Evolutionary conservation across 2,888 invertebrate species (phyloP).

Genomic region (Octodonta nipae): DNA sequence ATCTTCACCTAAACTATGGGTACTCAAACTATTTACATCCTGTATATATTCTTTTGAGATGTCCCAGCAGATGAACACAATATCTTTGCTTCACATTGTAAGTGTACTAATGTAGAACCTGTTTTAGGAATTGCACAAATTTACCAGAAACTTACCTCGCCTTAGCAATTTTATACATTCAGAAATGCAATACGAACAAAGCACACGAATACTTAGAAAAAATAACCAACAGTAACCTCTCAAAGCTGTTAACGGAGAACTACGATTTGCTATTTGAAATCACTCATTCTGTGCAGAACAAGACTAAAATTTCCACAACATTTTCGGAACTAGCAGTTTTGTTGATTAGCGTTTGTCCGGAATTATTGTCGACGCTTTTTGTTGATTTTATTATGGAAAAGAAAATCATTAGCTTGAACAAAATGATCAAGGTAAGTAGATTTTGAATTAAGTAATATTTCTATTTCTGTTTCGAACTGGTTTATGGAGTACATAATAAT

Average conservation of each 20-base stretch:
- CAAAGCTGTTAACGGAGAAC: constrained; percentile 34
- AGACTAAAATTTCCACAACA: constrained; percentile 32
- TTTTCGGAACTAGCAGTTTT: constrained; percentile 44
- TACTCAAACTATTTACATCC: too few species aligned
- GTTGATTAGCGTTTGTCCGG: constrained; percentile 38
- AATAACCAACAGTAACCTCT: constrained; percentile 33
- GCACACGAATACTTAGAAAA: constrained; percentile 37
- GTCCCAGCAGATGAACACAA: too few species aligned
- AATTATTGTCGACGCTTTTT: constrained; percentile 37
- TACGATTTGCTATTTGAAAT: constrained; percentile 42
- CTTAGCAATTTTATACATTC: constrained; percentile 39
- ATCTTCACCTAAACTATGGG: too few species aligned
- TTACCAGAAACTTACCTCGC: constrained; percentile 34
- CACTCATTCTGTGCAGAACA: constrained; percentile 25
- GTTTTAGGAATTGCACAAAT: too few species aligned
- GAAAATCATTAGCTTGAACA: constrained; percentile 33
- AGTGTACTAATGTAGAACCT: too few species aligned
- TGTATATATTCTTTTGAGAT: too few species aligned
- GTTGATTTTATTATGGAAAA: constrained; percentile 36
- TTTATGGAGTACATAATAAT: too few species aligned
- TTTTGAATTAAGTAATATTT: not conserved
- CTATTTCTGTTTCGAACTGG: not conserved
- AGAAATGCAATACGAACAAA: constrained; percentile 38
- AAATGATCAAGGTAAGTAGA: constrained; percentile 29
- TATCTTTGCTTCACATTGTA: too few species aligned